Conservation (phyloP, 2,113 vertebrate genomes). For the Trinectes maculatus region DNA sequence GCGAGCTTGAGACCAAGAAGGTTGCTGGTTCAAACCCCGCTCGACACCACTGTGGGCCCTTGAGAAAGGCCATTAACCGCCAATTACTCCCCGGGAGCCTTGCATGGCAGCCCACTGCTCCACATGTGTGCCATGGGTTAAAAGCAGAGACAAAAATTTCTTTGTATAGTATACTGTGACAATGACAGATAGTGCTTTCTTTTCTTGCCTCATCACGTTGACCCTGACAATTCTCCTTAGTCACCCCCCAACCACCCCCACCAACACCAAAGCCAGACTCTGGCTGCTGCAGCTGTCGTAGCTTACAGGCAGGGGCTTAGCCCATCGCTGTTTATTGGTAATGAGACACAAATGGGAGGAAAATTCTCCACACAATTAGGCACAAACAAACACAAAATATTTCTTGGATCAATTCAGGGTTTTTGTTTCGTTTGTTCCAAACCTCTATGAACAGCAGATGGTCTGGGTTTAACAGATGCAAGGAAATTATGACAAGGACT, state of each 20-base stretch:
- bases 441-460: background rate
- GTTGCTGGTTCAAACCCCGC: too few relatives aligned
- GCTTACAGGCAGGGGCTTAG: constrained; percentile 15
- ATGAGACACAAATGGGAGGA: background rate
- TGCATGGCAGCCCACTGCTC: too few relatives aligned
- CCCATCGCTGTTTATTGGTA: background rate
- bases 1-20: too few relatives aligned
- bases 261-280: constrained; percentile 10
- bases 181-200: too few relatives aligned
- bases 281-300: constrained; percentile 58
- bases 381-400: background rate
- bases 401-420: background rate
- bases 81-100: too few relatives aligned
- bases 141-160: too few relatives aligned
- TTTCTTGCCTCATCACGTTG: constrained; percentile 35
- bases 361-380: too few relatives aligned
- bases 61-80: too few relatives aligned
- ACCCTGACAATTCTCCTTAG: constrained; percentile 68
- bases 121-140: too few relatives aligned
- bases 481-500: background rate
- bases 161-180: too few relatives aligned
- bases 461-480: background rate
- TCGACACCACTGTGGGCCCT: too few relatives aligned
- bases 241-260: background rate
- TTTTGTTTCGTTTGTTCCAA: background rate